Percentiles rank a stretch among this genome's conserved stretches.
These are phyloP conservation scores for Deilephila porcellus DNA, from an alignment of 2,888 invertebrate genomes.

Conservation along the genomic window DNA sequence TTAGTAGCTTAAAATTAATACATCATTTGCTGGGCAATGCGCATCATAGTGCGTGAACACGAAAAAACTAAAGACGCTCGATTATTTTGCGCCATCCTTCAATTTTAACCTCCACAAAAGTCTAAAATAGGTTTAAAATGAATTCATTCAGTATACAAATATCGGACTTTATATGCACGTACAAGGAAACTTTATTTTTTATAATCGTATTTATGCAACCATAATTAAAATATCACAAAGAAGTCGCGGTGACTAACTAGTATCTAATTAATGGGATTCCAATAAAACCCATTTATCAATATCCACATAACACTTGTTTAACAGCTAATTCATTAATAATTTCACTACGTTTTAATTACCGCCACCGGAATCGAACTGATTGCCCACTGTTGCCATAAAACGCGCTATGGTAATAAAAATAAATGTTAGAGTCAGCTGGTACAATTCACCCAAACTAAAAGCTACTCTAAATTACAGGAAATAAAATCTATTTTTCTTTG, in stretches of 20 bases:
- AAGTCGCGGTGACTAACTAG: too few species aligned
- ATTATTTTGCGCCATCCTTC: too few species aligned
- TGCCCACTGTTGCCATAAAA: conserved; percentile 15
- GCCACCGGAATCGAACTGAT: conserved; percentile 26
- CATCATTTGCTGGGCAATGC: too few species aligned
- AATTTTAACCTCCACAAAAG: too few species aligned
- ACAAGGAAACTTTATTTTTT: neutral
- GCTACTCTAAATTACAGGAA: neutral
- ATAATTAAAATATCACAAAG: too few species aligned
- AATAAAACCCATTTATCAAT: neutral
- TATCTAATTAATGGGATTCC: neutral
- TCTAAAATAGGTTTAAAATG: too few species aligned
- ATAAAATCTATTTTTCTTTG: neutral
- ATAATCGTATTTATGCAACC: too few species aligned
- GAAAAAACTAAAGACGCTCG: too few species aligned
- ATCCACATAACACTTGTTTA: neutral
- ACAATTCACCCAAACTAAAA: neutral
- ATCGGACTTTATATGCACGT: too few species aligned
- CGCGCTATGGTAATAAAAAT: conserved; percentile 15
- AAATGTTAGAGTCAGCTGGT: conserved; percentile 22
- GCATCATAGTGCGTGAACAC: too few species aligned
- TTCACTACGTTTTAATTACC: conserved; percentile 24
- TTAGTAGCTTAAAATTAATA: too few species aligned
- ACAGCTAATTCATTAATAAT: conserved; percentile 5
- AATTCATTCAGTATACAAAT: neutral